Base-by-base conservation (phyloP, 2,888 invertebrate species). In the Rugalucina vietnamica region DNA sequence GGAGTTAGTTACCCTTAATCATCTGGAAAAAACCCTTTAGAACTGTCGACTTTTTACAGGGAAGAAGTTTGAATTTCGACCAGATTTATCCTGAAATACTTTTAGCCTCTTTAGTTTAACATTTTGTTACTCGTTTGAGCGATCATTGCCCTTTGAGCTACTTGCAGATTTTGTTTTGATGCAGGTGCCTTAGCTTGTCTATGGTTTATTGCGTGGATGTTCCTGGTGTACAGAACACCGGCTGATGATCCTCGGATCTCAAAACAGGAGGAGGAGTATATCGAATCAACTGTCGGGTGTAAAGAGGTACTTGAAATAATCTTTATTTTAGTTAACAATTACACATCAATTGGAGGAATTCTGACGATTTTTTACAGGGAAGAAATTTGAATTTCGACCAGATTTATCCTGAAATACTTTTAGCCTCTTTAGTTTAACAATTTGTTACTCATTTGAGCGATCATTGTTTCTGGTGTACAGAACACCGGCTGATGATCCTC, bases 171-270 rank as follows among this genome's bases (percentile, higher is more conserved):
- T n/a, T n/a, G n/a, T n/a, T n/a, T n/a, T n/a, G n/a, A n/a, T 43
- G 5, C 93, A 91, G 95, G 96, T 49, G 90, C 91, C 21, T 86
- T 94, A 34, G 96, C 95, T 18, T 84, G 95, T 21, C 27, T 95
- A 2, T 96, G 96, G 95, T 94, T 95, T 75, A 77, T 95, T 2
- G 86, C 93, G 12, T 95, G 96, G 95, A 93, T 94, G 87, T 94
- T 95, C 76, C 87, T 95, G n/a, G 95, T 96, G 36, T 95, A 95
- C 86, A 96, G 96, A 83, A 95, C 94, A 24, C 96, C 96, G 0
- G 95, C 95, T 10, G 93, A 93, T 12, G 96, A 96, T 93, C 96
- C 96, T 0, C 93, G 96, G 49, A 95, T 96, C 72, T 94, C 95
- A 0, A 88, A 87, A 0, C 94, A 88, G 21, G 95, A 95, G 84